Evolutionary conservation across 1,140 invertebrate species (phyloP).

Genomic region (Archegozetes longisetosus): DNA sequence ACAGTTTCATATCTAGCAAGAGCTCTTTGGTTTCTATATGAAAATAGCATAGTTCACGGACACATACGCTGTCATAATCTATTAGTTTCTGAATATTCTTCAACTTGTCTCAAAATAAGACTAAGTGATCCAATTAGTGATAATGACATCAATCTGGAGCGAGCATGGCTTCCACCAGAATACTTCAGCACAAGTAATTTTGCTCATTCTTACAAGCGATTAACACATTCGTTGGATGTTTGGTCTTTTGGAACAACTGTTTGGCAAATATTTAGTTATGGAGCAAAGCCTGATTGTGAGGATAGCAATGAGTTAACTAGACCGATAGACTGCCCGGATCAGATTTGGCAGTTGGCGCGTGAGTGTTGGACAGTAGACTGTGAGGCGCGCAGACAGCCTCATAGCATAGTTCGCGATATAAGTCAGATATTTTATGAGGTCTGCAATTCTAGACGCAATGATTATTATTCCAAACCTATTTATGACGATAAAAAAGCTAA

Average conservation of each 20-base stretch:
- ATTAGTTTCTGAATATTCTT: slow-evolving; percentile 47
- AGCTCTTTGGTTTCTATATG: slow-evolving; percentile 60
- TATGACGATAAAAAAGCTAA: background rate
- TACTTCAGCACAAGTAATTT: slow-evolving; percentile 8
- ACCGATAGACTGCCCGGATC: slow-evolving; percentile 55
- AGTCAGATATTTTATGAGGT: slow-evolving; percentile 28
- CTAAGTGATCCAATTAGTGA: slow-evolving; percentile 57
- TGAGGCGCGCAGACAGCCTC: slow-evolving; percentile 49
- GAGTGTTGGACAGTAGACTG: slow-evolving; percentile 70
- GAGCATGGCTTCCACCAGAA: slow-evolving; percentile 19
- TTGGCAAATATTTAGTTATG: slow-evolving; percentile 75
- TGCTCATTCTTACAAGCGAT: slow-evolving; percentile 42
- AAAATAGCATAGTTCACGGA: slow-evolving; percentile 63
- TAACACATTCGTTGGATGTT: slow-evolving; percentile 50
- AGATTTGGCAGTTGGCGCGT: slow-evolving; percentile 65
- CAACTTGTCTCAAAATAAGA: slow-evolving; percentile 52
- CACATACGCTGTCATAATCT: slow-evolving; percentile 66
- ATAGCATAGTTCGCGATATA: slow-evolving; percentile 62
- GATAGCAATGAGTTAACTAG: slow-evolving; percentile 39
- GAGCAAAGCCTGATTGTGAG: slow-evolving; percentile 26
- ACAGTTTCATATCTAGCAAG: slow-evolving; percentile 53
- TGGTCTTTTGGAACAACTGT: slow-evolving; percentile 77
- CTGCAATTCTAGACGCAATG: background rate
- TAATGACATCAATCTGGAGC: slow-evolving; percentile 11
- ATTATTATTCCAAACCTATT: background rate